phyloP scores from a whole-genome alignment of 2,888 invertebrate genomes.

The Polietes domitor region DNA sequence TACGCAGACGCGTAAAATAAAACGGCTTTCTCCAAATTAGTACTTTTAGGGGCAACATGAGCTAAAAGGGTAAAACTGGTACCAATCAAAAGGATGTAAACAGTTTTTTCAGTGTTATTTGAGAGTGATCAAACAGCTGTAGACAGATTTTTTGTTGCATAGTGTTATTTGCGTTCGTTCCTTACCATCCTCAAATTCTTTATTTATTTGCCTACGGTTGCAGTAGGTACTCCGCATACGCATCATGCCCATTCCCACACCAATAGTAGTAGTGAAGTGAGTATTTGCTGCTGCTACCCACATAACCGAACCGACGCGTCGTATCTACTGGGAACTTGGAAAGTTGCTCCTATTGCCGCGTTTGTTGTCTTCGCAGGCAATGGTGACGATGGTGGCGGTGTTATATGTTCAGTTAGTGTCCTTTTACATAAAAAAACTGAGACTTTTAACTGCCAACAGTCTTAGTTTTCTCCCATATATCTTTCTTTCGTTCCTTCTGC shows the following conservation, averaged over 20 bases:
- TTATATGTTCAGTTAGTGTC: conserved; percentile 46
- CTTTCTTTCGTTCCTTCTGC: conserved; percentile 27
- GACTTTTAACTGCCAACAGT: conserved; percentile 54
- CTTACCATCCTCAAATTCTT: background rate
- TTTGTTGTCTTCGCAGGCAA: conserved; percentile 34
- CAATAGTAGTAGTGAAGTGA: background rate
- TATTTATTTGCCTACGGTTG: conserved; percentile 24
- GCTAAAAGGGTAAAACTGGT: too few relatives aligned
- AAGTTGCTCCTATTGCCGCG: conserved; percentile 1
- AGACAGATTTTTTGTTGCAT: too few relatives aligned
- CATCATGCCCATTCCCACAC: background rate
- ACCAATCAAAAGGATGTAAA: too few relatives aligned
- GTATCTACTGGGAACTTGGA: background rate
- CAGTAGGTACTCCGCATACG: background rate
- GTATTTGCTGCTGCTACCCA: background rate
- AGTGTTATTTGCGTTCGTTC: too few relatives aligned
- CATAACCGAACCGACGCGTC: conserved; percentile 11
- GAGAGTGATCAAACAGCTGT: too few relatives aligned
- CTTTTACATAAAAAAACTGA: conserved; percentile 50
- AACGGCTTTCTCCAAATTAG: too few relatives aligned
- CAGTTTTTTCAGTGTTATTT: too few relatives aligned
- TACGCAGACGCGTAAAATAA: too few relatives aligned
- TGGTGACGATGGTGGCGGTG: background rate
- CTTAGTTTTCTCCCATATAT: conserved; percentile 45
- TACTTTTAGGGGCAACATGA: too few relatives aligned